phyloP scores from a whole-genome alignment of 2,797 vertebrate genomes.

The Argyrosomus regius region DNA sequence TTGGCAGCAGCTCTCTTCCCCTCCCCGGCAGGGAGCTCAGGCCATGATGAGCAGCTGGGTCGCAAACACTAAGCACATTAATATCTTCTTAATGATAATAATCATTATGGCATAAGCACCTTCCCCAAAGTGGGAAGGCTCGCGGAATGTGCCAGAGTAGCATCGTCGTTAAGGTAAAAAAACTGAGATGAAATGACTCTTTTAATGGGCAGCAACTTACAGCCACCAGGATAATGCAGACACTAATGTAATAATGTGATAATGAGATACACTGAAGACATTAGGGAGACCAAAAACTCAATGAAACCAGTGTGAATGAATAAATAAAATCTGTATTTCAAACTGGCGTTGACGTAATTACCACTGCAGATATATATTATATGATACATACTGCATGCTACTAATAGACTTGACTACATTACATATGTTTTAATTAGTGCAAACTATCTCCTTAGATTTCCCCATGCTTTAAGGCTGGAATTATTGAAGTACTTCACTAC shows the following conservation, averaged over 20 bases:
- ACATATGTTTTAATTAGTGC: conserved; percentile 48
- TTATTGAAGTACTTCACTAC: conserved; percentile 39
- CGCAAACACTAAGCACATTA: conserved; percentile 99
- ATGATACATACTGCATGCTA: conserved; percentile 27
- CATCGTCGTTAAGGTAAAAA: conserved; percentile 82
- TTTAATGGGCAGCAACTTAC: conserved; percentile 84
- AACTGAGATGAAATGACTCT: conserved; percentile 77
- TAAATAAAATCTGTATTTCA: conserved; percentile 79
- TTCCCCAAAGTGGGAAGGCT: conserved; percentile 96
- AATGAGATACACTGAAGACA: conserved; percentile 80
- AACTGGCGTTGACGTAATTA: conserved; percentile 56
- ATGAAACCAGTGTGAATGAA: conserved; percentile 72
- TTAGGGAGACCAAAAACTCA: conserved; percentile 68
- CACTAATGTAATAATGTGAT: conserved; percentile 82
- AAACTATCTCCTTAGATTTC: conserved; percentile 24
- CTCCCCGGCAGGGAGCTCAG: conserved; percentile 86
- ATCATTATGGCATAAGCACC: conserved; percentile 99
- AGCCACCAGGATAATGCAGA: conserved; percentile 79
- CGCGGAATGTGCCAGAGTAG: conserved; percentile 83
- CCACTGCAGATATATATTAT: conserved; percentile 33
- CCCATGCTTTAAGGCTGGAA: conserved; percentile 23
- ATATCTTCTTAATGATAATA: conserved; percentile 99
- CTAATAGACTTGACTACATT: conserved; percentile 19
- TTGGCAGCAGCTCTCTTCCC: conserved; percentile 74
- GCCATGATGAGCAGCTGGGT: conserved; percentile 99